These are phyloP conservation scores for Eilema sororculum DNA, from an alignment of 2,888 invertebrate genomes.

Conservation along the genomic window DNA sequence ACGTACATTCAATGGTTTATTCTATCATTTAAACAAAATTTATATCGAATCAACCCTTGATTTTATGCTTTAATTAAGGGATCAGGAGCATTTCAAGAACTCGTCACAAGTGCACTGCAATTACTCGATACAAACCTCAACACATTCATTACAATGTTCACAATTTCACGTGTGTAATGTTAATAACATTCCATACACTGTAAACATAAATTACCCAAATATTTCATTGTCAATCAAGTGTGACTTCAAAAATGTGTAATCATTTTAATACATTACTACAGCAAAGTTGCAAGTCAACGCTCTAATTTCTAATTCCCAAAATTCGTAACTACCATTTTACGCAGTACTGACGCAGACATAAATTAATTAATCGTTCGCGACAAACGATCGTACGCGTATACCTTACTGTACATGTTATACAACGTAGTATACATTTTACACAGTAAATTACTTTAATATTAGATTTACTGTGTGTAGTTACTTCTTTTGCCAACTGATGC, in stretches of 20 bases:
- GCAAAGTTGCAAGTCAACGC: constrained; percentile 25
- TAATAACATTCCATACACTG: neutral
- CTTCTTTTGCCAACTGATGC: neutral
- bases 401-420: neutral
- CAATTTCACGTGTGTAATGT: too few relatives aligned
- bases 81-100: too few relatives aligned
- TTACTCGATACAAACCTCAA: too few relatives aligned
- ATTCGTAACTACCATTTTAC: constrained; percentile 26
- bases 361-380: constrained; percentile 32
- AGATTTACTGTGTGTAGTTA: neutral
- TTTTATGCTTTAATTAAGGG: too few relatives aligned
- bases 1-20: neutral
- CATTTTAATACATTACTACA: constrained; percentile 19
- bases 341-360: constrained; percentile 26
- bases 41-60: neutral
- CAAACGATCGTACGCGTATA: constrained; percentile 34
- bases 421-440: constrained; percentile 6
- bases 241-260: constrained; percentile 16
- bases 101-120: too few relatives aligned
- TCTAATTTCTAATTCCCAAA: constrained; percentile 25
- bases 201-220: neutral
- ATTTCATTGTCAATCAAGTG: constrained; percentile 4
- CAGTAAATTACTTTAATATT: constrained; percentile 1
- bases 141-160: too few relatives aligned
- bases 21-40: neutral